Conservation (phyloP, 1,140 invertebrate species). For the Drosophila bifasciata region DNA sequence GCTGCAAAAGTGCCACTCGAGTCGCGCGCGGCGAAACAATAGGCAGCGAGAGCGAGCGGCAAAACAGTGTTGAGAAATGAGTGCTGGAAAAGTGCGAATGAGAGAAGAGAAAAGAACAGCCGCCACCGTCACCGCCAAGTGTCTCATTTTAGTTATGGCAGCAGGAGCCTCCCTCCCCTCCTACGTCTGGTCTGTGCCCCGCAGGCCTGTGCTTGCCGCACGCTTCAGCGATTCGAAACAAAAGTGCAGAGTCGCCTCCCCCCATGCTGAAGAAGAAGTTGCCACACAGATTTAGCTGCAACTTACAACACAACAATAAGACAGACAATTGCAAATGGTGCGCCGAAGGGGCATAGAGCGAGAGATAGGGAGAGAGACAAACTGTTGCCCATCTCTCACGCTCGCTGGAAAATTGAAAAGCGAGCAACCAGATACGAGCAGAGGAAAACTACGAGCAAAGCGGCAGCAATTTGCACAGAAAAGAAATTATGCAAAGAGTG, state of each 20-base stretch:
- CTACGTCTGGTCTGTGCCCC: constrained; percentile 37
- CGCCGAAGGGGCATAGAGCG: neutral
- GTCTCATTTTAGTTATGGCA: constrained; percentile 71
- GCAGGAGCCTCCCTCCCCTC: constrained; percentile 32
- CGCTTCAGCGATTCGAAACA: constrained; percentile 75
- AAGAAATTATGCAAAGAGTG: constrained; percentile 63
- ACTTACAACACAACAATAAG: constrained; percentile 36
- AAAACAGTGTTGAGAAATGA: constrained; percentile 15
- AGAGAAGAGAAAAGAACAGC: constrained; percentile 11
- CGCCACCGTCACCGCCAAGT: constrained; percentile 33
- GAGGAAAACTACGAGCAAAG: constrained; percentile 33
- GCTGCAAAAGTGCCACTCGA: constrained; percentile 46
- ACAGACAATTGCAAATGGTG: constrained; percentile 57
- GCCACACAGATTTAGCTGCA: constrained; percentile 59
- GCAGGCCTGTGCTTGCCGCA: constrained; percentile 40
- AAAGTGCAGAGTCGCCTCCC: constrained; percentile 49
- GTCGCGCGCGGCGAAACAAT: constrained; percentile 26
- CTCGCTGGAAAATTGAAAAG: constrained; percentile 57
- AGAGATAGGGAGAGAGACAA: too few relatives aligned
- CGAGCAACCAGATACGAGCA: constrained; percentile 35
- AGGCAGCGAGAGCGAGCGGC: constrained; percentile 9
- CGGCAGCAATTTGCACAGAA: constrained; percentile 63
- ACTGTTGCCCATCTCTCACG: constrained; percentile 61
- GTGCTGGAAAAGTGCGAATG: constrained; percentile 3
- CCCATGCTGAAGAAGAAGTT: constrained; percentile 51